Evolutionary conservation across 2,113 vertebrate species (phyloP), one percentile per base, ranked within the genome.

Genomic region (Rafetus swinhoei): DNA sequence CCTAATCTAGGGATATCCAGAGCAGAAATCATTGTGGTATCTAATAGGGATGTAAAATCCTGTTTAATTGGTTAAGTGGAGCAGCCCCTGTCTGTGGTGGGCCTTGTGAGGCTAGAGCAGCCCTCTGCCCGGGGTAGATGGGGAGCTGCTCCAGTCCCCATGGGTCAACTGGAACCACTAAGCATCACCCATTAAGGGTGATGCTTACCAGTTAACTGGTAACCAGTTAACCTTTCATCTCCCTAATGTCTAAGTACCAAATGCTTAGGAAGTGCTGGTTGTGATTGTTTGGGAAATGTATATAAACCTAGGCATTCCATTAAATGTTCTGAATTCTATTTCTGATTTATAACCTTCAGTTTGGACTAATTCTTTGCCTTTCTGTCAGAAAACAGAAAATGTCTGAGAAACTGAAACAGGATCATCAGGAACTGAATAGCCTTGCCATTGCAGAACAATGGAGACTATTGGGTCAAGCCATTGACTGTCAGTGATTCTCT

Each of bases 211-310:
- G 39, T 45, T 45, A 45, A 45, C 39, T 45, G 39, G 39, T 45
- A 45, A 45, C 39, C 39, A 45, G 39, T 45, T 45, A 45, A 45
- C 39, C 39, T 45, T 45, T 45, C 39, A 45, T 45, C 39, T 45
- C 39, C 39, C 39, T 5, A 45, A 5, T 45, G 39, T 45, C 62
- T 65, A n/a, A 65, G 29, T 25, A 65, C 62, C 10, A 55, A 45
- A 82, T 81, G 5, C 50, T 80, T 16, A 85, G 53, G 19, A 7
- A 89, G 1, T 13, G 60, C 55, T 54, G 55, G 45, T 24, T 84
- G 11, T 0, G 2, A 24, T 0, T 0, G n/a, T 14, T 7, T 29
- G 53, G 3, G 24, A 35, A n/a, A 6, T 9, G 1, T 39, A 39
- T 22, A 18, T 74, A 74, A 74, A 39, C 69, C 35, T 6, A 13